Evolutionary conservation across 2,888 invertebrate species (phyloP), one percentile per base, ranked within the genome.

Genomic region (Stomorhina lunata): DNA sequence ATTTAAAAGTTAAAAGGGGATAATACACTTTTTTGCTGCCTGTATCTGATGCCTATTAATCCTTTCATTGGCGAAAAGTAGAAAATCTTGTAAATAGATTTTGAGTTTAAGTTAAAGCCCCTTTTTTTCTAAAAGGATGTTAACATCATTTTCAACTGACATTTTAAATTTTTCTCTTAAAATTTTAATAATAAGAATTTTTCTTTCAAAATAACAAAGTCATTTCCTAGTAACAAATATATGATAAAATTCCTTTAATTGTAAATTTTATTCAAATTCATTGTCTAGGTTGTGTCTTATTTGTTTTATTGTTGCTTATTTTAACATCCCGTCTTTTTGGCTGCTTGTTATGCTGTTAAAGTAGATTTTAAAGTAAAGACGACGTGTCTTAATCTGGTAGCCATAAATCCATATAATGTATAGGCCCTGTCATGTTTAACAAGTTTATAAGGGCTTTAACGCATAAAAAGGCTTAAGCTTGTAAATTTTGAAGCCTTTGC

Each of bases 341-440:
- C 43, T 25, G 43, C 9, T 63, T 55, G 61, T 34, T 72, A 72
- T 50, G 63, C 45, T 50, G 27, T 29, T n/a, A n/a, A n/a, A n/a
- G n/a, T n/a, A n/a, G n/a, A n/a, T 29, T 63, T 20, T 68, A 50
- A 32, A 68, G 25, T 43, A 37, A 34, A 59, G 32, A 69, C 17
- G 61, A 55, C n/a, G 50, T 29, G n/a, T n/a, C 40, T 66, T 81
- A 81, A 81, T 81, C 77, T 82, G 66, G 79, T 71, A 71, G 82
- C 27, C 66, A 82, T 82, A 82, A 82, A 82, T 82, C 61, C 34
- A 32, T 32, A 76, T 66, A 76, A 79, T 45, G 65, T 75, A 68
- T 68, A 40, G 61, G 32, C 29, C 5, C 10, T 77, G 76, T 77
- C 76, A 77, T 77, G 59, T 61, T 75, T 57, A 66, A 75, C 75